Percentiles rank a stretch among this genome's conserved stretches.
phyloP scores from a whole-genome alignment of 1,140 invertebrate species.

The Euglossa dilemma region DNA sequence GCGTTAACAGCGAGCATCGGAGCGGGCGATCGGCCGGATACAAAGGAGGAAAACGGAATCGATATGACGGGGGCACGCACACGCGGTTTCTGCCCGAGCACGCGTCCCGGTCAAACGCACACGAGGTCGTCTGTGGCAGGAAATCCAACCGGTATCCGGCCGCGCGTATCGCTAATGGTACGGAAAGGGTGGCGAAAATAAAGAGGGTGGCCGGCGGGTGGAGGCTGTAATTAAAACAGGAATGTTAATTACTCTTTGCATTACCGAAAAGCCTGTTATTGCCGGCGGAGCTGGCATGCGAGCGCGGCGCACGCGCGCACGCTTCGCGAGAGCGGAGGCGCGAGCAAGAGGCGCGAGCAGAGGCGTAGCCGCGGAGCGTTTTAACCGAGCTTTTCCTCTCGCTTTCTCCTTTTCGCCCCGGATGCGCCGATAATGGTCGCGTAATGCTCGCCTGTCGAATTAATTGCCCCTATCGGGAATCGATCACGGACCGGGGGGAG shows the following conservation, averaged over 20 bases:
- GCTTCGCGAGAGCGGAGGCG: constrained; percentile 17
- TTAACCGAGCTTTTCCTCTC: constrained; percentile 21
- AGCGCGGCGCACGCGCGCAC: constrained; percentile 14
- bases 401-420: constrained; percentile 8
- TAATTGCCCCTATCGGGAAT: constrained; percentile 48
- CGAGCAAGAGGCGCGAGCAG: constrained; percentile 38
- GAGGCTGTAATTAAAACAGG: constrained; percentile 81
- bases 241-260: constrained; percentile 82
- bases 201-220: constrained; percentile 68
- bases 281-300: constrained; percentile 57
- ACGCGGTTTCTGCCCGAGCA: constrained; percentile 66
- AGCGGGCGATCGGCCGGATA: background rate
- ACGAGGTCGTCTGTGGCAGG: constrained; percentile 76
- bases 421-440: constrained; percentile 28
- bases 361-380: constrained; percentile 31
- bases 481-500: constrained; percentile 35
- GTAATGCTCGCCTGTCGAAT: constrained; percentile 47
- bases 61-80: constrained; percentile 69
- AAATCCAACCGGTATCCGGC: constrained; percentile 76
- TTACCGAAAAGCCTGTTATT: constrained; percentile 80
- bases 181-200: constrained; percentile 74
- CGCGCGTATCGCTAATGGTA: constrained; percentile 66
- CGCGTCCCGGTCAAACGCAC: constrained; percentile 73
- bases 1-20: background rate
- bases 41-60: constrained; percentile 50